Base-by-base conservation (phyloP, 2,113 vertebrate genomes). In the Nettapus auritus region DNA sequence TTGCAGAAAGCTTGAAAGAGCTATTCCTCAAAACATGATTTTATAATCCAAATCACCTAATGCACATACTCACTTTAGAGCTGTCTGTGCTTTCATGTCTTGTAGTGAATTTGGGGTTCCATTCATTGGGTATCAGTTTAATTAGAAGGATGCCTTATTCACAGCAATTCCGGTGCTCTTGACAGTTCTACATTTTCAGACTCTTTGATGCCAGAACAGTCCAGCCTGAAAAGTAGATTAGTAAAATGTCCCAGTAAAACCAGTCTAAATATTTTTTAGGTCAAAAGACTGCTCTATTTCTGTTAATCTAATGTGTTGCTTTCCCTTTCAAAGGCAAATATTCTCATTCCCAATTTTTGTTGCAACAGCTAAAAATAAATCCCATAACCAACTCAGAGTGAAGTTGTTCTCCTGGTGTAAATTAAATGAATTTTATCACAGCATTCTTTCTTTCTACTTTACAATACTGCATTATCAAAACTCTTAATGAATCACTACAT, bases 91-190 rank as follows among this genome's bases (percentile, higher is more conserved):
- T 71, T 64, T 48, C 55, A 25, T 48, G 18, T 59, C 25, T n/a
- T 66, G 12, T 33, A 33, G 21, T 10, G 82, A 71, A 86, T 77
- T 66, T 66, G 18, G 12, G 19, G 33, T 66, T 77, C 38, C 53
- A 0, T 71, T 19, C 25, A 28, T 44, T 60, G 14, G 8, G 15
- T 75, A 23, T 71, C 70, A 89, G 12, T 53, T 89, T 70, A 64
- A 34, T 64, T 83, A 29, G 29, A 34, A 71, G 44, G n/a, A 59
- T 31, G 44, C 29, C 5, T 20, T 70, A 50, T 53, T 89, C 20
- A 10, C 9, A 70, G 50, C 50, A 34, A 26, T 0, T 0, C 28
- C 15, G 3, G 57, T 19, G 6, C 26, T 52, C 28, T n/a, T 81
- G 50, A 46, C 36, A 76, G n/a, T 17, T 29, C 68, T 12, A 28